Evolutionary conservation across 2,113 vertebrate species (phyloP), one percentile per base, ranked within the genome.

Genomic region (Ascaphus truei): DNA sequence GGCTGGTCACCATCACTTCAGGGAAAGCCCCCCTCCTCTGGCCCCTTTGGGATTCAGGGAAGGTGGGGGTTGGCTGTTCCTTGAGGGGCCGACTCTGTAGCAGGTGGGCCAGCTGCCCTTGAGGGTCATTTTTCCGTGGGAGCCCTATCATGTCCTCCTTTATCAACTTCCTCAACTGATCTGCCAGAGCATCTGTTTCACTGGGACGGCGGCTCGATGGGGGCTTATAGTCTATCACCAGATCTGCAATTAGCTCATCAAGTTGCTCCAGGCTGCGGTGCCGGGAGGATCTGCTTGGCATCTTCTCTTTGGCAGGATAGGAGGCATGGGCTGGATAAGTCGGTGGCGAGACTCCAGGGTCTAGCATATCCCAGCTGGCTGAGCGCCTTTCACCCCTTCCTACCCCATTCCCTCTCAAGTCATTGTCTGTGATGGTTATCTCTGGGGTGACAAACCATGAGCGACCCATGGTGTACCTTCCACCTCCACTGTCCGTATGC

Each of bases 341-440:
- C 0, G 85, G 83, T 1, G 75, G 79, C 9, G 63, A 59, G 20
- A 80, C 86, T 8, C 85, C 86, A 0, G 16, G 67, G 0, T 91
- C 88, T 63, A 86, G 30, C 12, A 79, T 66, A 15, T 93, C 90
- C 92, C 92, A 94, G 79, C 86, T 91, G 73, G 90, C 92, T 0
- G 91, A 88, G 63, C 88, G 90, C 56, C 80, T 76, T 22, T 94
- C 86, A 0, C 71, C 77, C 16, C 81, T 84, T 62, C 87, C 84
- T 53, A 72, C 76, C 58, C 89, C 91, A 0, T 88, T 85, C 0
- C 89, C 75, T 1, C 86, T 89, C 71, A 98, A 84, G 73, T 98
- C 96, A 0, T 98, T 98, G 83, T 98, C 96, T 0, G 96, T 98
- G 80, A 98, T 98, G 65, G 96, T 98, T 78, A 98, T 98, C 81